Percentiles rank a stretch among this genome's conserved stretches.
Evolutionary conservation across 2,888 invertebrate genomes (phyloP).

Genomic region (Melanophora roralis): DNA sequence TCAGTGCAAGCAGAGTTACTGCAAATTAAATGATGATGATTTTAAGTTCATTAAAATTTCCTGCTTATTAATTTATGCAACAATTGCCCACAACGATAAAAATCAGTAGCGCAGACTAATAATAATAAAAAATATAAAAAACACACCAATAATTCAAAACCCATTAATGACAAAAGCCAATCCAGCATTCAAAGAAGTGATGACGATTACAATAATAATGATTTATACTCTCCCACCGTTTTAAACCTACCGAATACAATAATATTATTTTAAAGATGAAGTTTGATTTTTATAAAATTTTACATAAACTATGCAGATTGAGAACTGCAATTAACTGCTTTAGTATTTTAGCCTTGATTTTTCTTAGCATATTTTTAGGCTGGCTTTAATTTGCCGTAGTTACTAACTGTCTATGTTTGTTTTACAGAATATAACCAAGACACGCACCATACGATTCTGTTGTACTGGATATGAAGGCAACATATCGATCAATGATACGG

Average conservation of each 20-base stretch:
- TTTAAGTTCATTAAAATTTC: conserved; percentile 70
- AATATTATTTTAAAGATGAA: too few relatives aligned
- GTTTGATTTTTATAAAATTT: too few relatives aligned
- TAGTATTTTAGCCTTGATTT: background rate
- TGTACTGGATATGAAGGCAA: conserved; percentile 85
- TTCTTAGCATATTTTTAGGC: conserved; percentile 52
- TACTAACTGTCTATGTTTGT: background rate
- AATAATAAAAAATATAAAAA: background rate
- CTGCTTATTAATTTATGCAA: conserved; percentile 72
- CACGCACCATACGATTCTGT: conserved; percentile 83
- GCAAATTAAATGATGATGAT: conserved; percentile 12
- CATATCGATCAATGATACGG: conserved; percentile 73
- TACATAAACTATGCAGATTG: too few relatives aligned
- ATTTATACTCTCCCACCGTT: background rate
- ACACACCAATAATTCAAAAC: background rate
- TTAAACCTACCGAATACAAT: too few relatives aligned
- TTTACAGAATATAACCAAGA: conserved; percentile 83
- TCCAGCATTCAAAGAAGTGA: conserved; percentile 27
- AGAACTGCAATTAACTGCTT: too few relatives aligned
- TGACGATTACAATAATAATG: conserved; percentile 1
- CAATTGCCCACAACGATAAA: conserved; percentile 43
- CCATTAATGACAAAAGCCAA: conserved; percentile 39
- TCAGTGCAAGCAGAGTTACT: conserved; percentile 47
- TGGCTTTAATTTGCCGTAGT: background rate
- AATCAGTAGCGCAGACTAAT: conserved; percentile 13